phyloP scores from a whole-genome alignment of 1,140 invertebrate species.

The Drosophila funebris region DNA sequence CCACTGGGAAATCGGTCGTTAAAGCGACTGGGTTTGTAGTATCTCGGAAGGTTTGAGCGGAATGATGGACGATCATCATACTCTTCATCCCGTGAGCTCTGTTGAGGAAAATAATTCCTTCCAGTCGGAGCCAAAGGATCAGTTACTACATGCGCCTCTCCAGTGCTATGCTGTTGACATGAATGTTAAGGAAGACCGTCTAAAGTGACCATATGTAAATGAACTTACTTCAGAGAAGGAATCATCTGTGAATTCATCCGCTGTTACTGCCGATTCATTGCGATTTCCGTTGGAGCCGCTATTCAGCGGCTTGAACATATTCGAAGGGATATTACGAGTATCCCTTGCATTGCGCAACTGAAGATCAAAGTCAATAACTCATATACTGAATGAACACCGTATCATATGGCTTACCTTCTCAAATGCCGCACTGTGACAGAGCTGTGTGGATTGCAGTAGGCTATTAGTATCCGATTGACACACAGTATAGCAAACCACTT shows the following conservation, averaged over 20 bases:
- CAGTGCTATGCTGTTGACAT: neutral
- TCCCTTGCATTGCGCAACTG: slow-evolving; percentile 40
- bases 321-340: slow-evolving; percentile 47
- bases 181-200: too few relatives aligned
- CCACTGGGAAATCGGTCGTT: neutral
- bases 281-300: neutral
- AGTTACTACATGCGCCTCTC: neutral
- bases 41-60: neutral
- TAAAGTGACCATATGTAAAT: neutral
- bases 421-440: slow-evolving; percentile 16
- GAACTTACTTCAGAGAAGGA: slow-evolving; percentile 4
- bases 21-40: neutral
- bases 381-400: neutral
- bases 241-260: neutral
- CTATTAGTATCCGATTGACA: neutral
- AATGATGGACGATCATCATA: neutral
- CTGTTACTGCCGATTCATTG: neutral
- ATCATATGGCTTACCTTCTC: slow-evolving; percentile 24
- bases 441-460: slow-evolving; percentile 10
- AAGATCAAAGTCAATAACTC: neutral
- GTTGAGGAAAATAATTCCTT: neutral
- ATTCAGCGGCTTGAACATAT: slow-evolving; percentile 51
- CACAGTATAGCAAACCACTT: neutral
- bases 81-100: neutral
- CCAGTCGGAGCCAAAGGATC: neutral